phyloP scores from a whole-genome alignment of 2,888 invertebrate genomes.

The Polyploca ridens region DNA sequence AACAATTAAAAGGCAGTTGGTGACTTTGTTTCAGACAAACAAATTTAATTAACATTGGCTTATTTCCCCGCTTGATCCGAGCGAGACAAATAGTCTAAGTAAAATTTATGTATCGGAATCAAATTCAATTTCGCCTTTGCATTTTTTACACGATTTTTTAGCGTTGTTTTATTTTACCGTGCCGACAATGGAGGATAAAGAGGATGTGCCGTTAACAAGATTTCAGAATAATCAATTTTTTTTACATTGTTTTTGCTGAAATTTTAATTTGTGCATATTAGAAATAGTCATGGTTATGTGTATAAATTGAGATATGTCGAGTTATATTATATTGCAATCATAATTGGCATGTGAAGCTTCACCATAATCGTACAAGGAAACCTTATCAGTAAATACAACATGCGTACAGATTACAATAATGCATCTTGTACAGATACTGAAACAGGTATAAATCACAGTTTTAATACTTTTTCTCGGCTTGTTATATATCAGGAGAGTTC shows the following conservation, averaged over 20 bases:
- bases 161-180: slow-evolving; percentile 62
- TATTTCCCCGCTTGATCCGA: slow-evolving; percentile 78
- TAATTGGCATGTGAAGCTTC: too few relatives aligned
- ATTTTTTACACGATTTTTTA: slow-evolving; percentile 81
- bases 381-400: too few relatives aligned
- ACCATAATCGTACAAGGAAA: too few relatives aligned
- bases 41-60: slow-evolving; percentile 80
- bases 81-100: slow-evolving; percentile 82
- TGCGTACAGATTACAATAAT: too few relatives aligned
- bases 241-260: slow-evolving; percentile 3
- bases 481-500: background rate
- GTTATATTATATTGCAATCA: too few relatives aligned
- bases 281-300: too few relatives aligned
- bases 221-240: background rate
- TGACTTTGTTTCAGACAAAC: slow-evolving; percentile 71
- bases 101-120: slow-evolving; percentile 84
- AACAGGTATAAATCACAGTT: too few relatives aligned
- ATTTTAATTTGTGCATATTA: too few relatives aligned
- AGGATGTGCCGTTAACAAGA: slow-evolving; percentile 48
- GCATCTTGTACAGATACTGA: too few relatives aligned
- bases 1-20: slow-evolving; percentile 71
- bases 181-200: slow-evolving; percentile 46
- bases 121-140: slow-evolving; percentile 83
- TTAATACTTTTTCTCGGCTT: too few relatives aligned
- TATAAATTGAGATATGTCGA: too few relatives aligned